Evolutionary conservation across 2,113 vertebrate genomes (phyloP).

Genomic region (Rafetus swinhoei): DNA sequence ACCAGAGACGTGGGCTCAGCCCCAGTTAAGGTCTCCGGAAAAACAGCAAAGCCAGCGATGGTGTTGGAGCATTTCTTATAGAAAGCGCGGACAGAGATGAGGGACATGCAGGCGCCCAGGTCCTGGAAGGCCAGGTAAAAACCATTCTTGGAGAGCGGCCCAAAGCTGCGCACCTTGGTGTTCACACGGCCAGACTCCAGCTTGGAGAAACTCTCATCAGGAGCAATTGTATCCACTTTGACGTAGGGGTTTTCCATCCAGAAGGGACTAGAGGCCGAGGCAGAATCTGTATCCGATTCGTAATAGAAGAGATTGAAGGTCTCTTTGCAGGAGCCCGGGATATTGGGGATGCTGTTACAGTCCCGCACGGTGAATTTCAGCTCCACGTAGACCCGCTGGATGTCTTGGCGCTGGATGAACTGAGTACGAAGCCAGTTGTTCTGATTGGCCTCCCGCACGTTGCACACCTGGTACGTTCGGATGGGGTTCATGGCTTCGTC

Average conservation of each 20-base stretch:
- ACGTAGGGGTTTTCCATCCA: constrained; percentile 99
- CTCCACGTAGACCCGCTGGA: constrained; percentile 95
- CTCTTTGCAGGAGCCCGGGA: constrained; percentile 97
- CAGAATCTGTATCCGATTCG: constrained; percentile 93
- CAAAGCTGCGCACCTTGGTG: constrained; percentile 98
- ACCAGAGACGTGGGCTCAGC: constrained; percentile 96
- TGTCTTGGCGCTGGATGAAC: constrained; percentile 91
- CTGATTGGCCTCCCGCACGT: constrained; percentile 90
- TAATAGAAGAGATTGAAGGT: constrained; percentile 99
- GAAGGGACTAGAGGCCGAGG: constrained; percentile 93
- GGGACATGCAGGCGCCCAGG: constrained; percentile 96
- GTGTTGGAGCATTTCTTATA: constrained; percentile 98
- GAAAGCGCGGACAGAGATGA: constrained; percentile 96
- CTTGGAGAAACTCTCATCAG: constrained; percentile 94
- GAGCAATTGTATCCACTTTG: constrained; percentile 99
- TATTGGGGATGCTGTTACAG: constrained; percentile 97
- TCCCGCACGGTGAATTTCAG: constrained; percentile 97
- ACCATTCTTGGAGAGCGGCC: constrained; percentile 94
- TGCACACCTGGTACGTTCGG: constrained; percentile 97
- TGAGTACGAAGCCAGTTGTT: constrained; percentile 98
- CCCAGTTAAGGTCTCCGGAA: constrained; percentile 96
- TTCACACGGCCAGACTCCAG: constrained; percentile 93
- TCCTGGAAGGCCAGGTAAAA: constrained; percentile 99
- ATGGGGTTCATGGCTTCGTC: constrained; percentile 97
- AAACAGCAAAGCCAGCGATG: constrained; percentile 94